Conservation (phyloP, 2,797 vertebrate species). For the Fundulus diaphanus region DNA sequence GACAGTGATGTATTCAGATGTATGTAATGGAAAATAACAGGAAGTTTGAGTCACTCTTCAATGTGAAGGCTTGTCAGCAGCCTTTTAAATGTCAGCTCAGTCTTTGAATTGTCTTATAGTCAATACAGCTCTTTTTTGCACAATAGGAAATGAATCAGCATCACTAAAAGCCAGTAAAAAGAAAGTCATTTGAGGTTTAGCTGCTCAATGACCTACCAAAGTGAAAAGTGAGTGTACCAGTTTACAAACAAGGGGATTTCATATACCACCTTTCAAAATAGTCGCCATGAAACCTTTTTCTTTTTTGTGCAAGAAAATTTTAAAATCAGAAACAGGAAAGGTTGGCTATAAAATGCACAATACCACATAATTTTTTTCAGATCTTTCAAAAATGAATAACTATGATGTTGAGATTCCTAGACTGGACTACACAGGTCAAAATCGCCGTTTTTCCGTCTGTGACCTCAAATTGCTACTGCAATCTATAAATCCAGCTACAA, state of each 20-base stretch:
- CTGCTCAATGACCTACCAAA: not conserved
- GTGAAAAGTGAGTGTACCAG: not conserved
- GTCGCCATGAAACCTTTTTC: not conserved
- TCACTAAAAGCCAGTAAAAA: not conserved
- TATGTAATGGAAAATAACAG: slow-evolving; percentile 1
- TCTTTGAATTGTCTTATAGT: not conserved
- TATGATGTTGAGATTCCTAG: not conserved
- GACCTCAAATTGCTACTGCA: not conserved
- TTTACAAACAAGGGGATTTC: not conserved
- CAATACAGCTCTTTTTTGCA: not conserved
- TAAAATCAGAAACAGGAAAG: no score
- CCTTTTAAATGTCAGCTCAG: not conserved
- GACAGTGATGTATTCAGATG: not conserved
- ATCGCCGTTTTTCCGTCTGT: not conserved
- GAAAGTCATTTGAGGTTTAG: not conserved
- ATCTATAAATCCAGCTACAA: not conserved
- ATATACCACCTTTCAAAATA: not conserved
- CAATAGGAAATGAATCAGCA: not conserved
- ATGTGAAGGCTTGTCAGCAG: not conserved
- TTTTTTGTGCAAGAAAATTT: not conserved
- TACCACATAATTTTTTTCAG: not conserved
- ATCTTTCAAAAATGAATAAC: not conserved
- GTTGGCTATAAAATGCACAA: not conserved
- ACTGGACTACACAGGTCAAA: not conserved
- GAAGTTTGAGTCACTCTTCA: slow-evolving; percentile 3